Conservation (phyloP, 2,888 invertebrate species). For the Trissolcus brochymenae region DNA sequence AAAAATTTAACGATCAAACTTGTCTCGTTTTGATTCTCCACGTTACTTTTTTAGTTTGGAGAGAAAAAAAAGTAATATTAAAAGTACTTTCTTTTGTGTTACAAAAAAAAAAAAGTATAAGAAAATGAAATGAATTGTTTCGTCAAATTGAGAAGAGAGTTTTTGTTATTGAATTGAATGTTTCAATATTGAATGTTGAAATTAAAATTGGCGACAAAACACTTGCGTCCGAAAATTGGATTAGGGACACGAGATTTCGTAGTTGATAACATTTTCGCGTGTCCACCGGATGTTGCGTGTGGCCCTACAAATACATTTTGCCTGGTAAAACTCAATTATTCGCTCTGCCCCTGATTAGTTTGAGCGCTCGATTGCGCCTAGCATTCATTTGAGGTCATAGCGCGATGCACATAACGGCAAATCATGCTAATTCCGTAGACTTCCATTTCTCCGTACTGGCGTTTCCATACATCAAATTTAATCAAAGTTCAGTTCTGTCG, state of each 20-base stretch:
- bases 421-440: constrained; percentile 45
- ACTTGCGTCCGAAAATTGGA: constrained; percentile 10
- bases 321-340: constrained; percentile 25
- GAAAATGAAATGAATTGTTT: too few species aligned
- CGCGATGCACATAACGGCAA: constrained; percentile 47
- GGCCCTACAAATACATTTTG: constrained; percentile 21
- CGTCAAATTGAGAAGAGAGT: neutral
- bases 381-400: constrained; percentile 44
- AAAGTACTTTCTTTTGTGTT: too few species aligned
- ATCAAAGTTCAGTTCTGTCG: constrained; percentile 35
- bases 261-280: constrained; percentile 34
- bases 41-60: neutral
- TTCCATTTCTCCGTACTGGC: constrained; percentile 29
- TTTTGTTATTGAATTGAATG: neutral
- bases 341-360: constrained; percentile 29
- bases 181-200: neutral
- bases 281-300: constrained; percentile 29
- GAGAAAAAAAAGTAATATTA: neutral
- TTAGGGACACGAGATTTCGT: constrained; percentile 18
- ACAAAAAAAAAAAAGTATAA: too few species aligned
- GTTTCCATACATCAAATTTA: constrained; percentile 36
- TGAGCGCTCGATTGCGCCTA: constrained; percentile 22
- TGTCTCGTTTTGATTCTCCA: neutral
- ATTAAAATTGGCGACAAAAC: constrained; percentile 1
- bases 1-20: neutral